Evolutionary conservation across 2,888 invertebrate species (phyloP), one percentile per base, ranked within the genome.

Genomic region (Tipula unca): DNA sequence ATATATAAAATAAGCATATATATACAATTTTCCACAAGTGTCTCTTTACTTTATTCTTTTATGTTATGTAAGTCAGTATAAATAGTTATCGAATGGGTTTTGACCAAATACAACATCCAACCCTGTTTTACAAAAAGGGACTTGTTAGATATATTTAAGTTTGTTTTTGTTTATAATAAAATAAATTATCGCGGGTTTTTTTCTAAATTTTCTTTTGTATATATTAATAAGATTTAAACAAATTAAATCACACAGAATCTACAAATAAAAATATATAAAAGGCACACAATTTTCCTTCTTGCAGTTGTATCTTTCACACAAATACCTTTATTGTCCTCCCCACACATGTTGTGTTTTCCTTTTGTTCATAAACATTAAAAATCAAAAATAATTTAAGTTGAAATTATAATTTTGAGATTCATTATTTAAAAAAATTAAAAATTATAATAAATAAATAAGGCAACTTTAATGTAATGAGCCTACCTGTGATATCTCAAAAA

Each of bases 1-100:
- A 39, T 39, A 42, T 36, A 85, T 39, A 85, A 39, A 85, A 85
- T 36, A 85, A 39, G 25, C 36, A 85, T 29, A 85, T 39, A 84
- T 32, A 84, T 36, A 84, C 32, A 84, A 84, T 84, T 84, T 84
- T 84, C 84, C 84, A 84, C 84, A 84, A 84, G 84, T 84, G 84
- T 84, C 84, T 84, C 84, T 84, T 84, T 36, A 36, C 36, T 36
- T 36, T 84, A 32, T 83, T 83, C 83, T 83, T 83, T 83, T 83
- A 83, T 32, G 69, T 69, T 69, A 69, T 69, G 1, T 69, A 69
- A 69, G 25, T 69, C 69, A 69, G 25, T 69, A 69, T 69, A 69
- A 69, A 69, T 69, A 69, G 20, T 20, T 69, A 25, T 25, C 10
- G 17, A 48, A 14, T 14, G 35, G 35, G n/a, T 32, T 32, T 17